These are phyloP conservation scores for Linnaemya vulpina DNA, from an alignment of 2,888 invertebrate genomes.

Conservation along the genomic window DNA sequence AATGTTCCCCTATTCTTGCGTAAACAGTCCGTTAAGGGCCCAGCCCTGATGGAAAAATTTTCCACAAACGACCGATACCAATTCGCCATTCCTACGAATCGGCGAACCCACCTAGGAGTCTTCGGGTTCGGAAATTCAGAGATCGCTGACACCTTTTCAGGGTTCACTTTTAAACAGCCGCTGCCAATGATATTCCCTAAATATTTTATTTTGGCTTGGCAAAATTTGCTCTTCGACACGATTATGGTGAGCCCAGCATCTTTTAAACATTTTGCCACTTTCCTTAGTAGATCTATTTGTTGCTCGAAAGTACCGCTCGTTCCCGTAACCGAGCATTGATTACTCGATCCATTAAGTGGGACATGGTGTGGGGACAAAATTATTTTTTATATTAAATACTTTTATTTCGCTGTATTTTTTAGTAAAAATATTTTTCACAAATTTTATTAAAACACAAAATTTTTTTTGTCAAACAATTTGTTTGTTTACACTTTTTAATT, in stretches of 20 bases:
- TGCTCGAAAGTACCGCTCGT: constrained; percentile 4
- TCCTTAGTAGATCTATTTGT: neutral
- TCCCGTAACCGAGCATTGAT: neutral
- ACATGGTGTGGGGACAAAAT: neutral
- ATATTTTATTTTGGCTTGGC: constrained; percentile 5
- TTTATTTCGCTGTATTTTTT: no score
- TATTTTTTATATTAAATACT: no score
- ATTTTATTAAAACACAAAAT: no score
- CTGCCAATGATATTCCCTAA: neutral
- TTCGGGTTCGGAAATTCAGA: neutral
- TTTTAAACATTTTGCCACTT: constrained; percentile 18
- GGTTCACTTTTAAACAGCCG: neutral
- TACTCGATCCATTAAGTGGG: no score
- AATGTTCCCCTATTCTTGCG: no score
- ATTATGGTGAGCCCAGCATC: neutral
- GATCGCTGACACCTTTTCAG: neutral
- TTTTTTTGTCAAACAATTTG: no score
- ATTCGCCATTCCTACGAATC: no score
- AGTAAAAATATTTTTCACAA: no score
- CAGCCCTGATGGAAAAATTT: neutral
- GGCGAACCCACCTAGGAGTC: neutral
- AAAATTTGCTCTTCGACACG: constrained; percentile 9
- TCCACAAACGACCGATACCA: neutral
- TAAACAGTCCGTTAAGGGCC: no score
- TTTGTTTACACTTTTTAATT: no score